Evolutionary conservation across 1,140 invertebrate species (phyloP).

Genomic region (Brachionus sp.): DNA sequence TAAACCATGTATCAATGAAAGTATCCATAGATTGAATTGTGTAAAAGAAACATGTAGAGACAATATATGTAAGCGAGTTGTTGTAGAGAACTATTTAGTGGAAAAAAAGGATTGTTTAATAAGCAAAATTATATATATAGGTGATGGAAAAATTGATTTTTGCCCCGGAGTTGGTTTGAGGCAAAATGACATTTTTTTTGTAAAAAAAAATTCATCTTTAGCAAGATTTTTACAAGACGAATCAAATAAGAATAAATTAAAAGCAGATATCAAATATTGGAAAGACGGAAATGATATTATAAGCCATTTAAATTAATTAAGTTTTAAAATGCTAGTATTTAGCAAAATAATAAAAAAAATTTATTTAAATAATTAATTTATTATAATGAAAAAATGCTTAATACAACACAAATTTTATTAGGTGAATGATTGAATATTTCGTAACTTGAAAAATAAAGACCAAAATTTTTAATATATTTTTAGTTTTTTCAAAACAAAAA

Average conservation of each 20-base stretch:
- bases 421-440: not conserved
- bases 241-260: not conserved
- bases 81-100: not conserved
- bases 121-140: not conserved
- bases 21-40: not conserved
- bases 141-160: slow-evolving; percentile 25
- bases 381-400: not conserved
- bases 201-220: slow-evolving; percentile 18
- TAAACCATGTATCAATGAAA: not conserved
- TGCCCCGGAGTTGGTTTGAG: not conserved
- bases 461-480: not conserved
- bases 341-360: too few relatives aligned
- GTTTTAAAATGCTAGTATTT: not conserved
- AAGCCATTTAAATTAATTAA: not conserved
- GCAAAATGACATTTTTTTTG: slow-evolving; percentile 22
- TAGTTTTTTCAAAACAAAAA: not conserved
- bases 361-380: not conserved
- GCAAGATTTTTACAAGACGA: not conserved
- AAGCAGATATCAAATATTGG: slow-evolving; percentile 22
- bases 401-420: not conserved
- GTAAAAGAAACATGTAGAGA: not conserved
- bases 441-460: not conserved
- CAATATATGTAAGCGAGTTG: slow-evolving; percentile 1
- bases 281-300: slow-evolving; percentile 6
- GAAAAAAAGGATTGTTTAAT: not conserved